These are phyloP conservation scores for Epinephelus coioides DNA, from an alignment of 2,797 vertebrate species.

Conservation along the genomic window DNA sequence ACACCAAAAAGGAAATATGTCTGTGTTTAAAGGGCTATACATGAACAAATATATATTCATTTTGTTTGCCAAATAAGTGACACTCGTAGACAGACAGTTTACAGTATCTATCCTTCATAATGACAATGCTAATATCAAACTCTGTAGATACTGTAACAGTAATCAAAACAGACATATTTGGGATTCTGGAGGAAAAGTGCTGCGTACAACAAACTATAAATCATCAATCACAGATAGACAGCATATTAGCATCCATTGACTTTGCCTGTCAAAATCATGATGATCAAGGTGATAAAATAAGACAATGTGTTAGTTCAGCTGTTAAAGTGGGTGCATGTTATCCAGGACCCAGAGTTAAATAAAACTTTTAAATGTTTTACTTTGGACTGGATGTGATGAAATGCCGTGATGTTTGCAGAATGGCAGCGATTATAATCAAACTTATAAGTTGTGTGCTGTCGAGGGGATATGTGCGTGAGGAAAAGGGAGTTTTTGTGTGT, in stretches of 20 bases:
- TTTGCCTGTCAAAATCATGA: not conserved
- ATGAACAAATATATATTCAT: too few relatives aligned
- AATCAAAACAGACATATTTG: not conserved
- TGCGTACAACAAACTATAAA: not conserved
- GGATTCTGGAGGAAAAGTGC: not conserved
- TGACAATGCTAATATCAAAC: not conserved
- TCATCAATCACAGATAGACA: not conserved
- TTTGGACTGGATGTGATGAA: conserved; percentile 32
- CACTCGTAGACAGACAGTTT: too few relatives aligned
- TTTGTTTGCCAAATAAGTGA: too few relatives aligned
- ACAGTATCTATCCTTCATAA: too few relatives aligned
- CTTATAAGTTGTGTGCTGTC: conserved; percentile 30
- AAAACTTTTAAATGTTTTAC: conserved; percentile 26
- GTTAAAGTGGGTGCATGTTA: not conserved
- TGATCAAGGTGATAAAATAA: not conserved
- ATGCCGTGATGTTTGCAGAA: conserved; percentile 40
- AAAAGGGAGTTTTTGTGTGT: conserved; percentile 21
- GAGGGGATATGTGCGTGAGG: conserved; percentile 17
- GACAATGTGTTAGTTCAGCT: not conserved
- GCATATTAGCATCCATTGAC: not conserved
- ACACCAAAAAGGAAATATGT: too few relatives aligned
- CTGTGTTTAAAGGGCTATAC: too few relatives aligned
- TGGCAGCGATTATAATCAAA: conserved; percentile 60
- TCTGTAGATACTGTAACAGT: not conserved
- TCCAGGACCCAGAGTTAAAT: not conserved